phyloP scores from a whole-genome alignment of 2,888 invertebrate species.

The Seladonia tumulorum region DNA sequence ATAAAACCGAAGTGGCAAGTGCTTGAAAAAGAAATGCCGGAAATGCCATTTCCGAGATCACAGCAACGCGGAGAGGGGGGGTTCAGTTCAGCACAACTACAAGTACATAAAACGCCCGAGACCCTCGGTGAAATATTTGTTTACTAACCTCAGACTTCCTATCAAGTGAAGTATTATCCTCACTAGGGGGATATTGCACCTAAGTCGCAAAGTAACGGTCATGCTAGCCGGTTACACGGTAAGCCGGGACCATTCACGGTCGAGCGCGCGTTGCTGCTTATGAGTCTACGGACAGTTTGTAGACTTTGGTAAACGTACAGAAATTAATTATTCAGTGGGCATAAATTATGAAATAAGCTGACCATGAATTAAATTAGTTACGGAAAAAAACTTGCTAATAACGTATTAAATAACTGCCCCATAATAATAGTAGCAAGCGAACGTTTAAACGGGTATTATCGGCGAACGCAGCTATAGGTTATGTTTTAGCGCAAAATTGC shows the following conservation, averaged over 20 bases:
- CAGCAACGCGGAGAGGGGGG: neutral
- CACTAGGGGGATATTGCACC: constrained; percentile 23
- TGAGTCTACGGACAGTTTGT: neutral
- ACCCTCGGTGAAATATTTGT: constrained; percentile 24
- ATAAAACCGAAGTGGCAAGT: neutral
- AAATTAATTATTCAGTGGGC: neutral
- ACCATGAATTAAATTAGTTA: neutral
- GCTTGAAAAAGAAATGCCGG: neutral
- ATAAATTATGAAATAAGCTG: neutral
- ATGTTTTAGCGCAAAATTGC: too few species aligned
- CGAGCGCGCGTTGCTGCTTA: neutral
- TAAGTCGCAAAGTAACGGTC: constrained; percentile 18
- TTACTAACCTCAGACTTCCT: neutral
- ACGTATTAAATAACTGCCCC: neutral
- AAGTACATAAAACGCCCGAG: neutral
- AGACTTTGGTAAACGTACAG: neutral
- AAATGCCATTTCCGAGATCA: neutral
- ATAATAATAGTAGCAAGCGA: too few species aligned
- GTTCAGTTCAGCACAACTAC: neutral
- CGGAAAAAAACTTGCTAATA: neutral
- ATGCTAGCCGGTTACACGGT: neutral
- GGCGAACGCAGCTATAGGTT: too few species aligned
- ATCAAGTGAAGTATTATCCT: neutral
- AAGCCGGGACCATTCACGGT: constrained; percentile 13
- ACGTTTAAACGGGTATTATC: too few species aligned